phyloP scores from a whole-genome alignment of 1,140 invertebrate species.

The Chironomus striatipennis region DNA sequence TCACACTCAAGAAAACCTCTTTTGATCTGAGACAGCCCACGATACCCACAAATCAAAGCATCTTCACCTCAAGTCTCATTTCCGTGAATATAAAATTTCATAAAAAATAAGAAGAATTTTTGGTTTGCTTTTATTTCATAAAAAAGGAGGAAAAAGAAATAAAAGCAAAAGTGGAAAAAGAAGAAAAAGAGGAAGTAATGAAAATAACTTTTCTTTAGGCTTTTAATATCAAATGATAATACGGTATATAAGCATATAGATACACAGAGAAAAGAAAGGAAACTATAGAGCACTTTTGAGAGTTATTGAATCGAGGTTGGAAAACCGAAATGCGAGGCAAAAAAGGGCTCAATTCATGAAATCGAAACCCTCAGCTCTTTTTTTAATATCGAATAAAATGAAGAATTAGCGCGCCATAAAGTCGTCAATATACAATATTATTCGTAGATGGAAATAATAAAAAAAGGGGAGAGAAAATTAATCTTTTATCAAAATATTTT shows the following conservation, averaged over 20 bases:
- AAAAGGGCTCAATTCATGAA: background rate
- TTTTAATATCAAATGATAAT: background rate
- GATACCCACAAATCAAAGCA: no score
- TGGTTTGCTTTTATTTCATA: no score
- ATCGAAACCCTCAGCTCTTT: background rate
- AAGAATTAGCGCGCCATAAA: constrained; percentile 12
- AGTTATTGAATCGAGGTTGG: background rate
- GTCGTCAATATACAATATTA: no score
- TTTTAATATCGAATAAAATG: background rate
- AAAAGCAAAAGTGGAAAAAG: background rate
- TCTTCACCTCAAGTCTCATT: no score
- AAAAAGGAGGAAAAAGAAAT: background rate
- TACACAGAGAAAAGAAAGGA: background rate
- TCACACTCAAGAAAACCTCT: no score
- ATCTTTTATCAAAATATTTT: no score
- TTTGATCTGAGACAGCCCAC: no score
- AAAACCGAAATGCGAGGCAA: background rate
- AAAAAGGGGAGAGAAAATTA: no score
- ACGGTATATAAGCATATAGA: no score
- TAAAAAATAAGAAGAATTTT: no score
- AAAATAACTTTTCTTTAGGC: background rate
- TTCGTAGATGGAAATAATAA: no score
- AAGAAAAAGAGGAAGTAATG: background rate
- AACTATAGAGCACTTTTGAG: constrained; percentile 1
- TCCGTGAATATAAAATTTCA: no score